Evolutionary conservation across 2,888 invertebrate species (phyloP), one percentile per base, ranked within the genome.

Genomic region (Pherbina coryleti): DNA sequence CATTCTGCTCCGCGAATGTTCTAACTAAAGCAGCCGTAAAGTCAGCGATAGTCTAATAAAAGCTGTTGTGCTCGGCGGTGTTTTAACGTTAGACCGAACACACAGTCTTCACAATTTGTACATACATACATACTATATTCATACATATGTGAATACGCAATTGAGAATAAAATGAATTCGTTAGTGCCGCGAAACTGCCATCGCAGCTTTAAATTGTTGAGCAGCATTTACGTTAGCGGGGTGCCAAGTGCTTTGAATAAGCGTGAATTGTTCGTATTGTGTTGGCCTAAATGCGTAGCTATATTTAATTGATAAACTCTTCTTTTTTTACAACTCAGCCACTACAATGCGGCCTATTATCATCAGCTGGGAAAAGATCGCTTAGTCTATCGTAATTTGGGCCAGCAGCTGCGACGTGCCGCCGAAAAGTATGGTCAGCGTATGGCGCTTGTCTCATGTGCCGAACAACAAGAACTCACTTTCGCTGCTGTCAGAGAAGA

Each of bases 351-450:
- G 8, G 93, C 93, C 76, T 92, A 93, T 84, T 84, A 90, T 55
- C 91, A 91, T 79, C 86, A 91, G 66, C 84, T 90, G 0, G 91
- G 92, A 1, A 83, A 85, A 5, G 83, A 87, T 28, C 92, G 92
- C 0, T 82, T 93, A 2, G 81, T 87, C 28, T 88, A 91, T 14
- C 82, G 88, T 49, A 93, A 92, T 0, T 79, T 93, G 1, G 93
- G 93, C 0, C 88, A 91, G 78, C 84, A 92, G n/a, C 78, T 93
- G 19, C 91, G 92, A 77, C 81, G 87, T 19, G 89, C 92, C 0
- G 92, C 89, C 0, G 83, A 90, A 37, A 89, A 88, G 75, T 93
- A 91, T 90, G 91, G 92, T 0, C 89, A 92, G 60, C 89, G 90
- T 34, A 90, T 91, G 31, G 92, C 91, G 1, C 80, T 93, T 8